Conservation (phyloP, 2,797 vertebrate genomes). For the Diceros bicornis region DNA sequence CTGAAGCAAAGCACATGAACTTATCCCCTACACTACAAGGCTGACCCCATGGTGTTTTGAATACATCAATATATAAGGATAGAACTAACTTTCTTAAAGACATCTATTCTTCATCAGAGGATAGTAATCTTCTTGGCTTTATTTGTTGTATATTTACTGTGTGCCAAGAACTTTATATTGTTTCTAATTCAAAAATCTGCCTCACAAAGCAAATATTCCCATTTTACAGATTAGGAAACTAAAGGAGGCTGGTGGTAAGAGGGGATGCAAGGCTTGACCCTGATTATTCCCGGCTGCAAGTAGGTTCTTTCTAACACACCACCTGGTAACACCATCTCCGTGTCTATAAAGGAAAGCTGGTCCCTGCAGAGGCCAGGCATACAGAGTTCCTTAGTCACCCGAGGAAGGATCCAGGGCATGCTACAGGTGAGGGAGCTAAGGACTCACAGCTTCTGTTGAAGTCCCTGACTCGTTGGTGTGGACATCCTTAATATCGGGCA, state of each 20-base stretch:
- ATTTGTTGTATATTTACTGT: neutral
- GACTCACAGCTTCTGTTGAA: neutral
- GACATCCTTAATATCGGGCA: neutral
- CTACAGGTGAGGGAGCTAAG: neutral
- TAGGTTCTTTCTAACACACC: neutral
- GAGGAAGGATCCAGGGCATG: neutral
- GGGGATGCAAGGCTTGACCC: neutral
- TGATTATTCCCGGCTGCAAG: neutral
- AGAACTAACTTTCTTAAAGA: neutral
- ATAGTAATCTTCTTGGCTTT: neutral
- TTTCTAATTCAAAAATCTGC: neutral
- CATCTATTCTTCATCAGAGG: neutral
- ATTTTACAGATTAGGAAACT: neutral
- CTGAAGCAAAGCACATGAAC: no score
- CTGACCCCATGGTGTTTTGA: neutral
- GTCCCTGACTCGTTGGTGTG: neutral
- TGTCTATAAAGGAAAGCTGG: neutral
- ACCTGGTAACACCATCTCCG: fast-evolving
- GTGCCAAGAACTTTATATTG: neutral
- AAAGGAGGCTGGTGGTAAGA: neutral
- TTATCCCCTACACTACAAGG: no score
- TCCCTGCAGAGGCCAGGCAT: neutral
- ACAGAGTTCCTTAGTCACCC: neutral
- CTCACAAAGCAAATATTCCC: neutral
- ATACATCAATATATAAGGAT: neutral